Base-by-base conservation (phyloP, 1,140 invertebrate genomes). In the Phenacoccus solenopsis region DNA sequence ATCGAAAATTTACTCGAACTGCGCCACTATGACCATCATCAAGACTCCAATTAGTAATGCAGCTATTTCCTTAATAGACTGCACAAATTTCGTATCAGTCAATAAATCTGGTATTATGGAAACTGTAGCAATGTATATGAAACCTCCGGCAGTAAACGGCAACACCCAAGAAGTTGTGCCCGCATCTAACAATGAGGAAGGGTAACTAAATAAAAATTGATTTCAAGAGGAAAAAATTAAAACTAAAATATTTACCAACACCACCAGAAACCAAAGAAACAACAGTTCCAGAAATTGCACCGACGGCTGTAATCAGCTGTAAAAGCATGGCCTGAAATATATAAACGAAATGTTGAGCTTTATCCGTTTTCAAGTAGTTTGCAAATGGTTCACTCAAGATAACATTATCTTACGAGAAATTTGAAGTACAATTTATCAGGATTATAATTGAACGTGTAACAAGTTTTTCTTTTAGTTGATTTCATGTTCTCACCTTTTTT, bases 121-220 rank as follows among this genome's bases (percentile, higher is more conserved):
- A 0, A 98, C 96, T 27, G 94, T 94, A 16, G 95, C 95, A 75
- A 98, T 97, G 78, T 98, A 98, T 79, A 98, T 98, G 78, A 98
- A 98, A 21, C 96, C 96, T 70, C 95, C 96, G 71, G 96, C 96
- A 38, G 96, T 98, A 76, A 98, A 97, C 30, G 96, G 94, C 64
- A 98, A 81, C 72, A 97, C 91, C 84, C 92, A 91, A 13, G 85
- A 83, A 32, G 90, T 89, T 3, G 91, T 88, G 72, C 90, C 79
- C 71, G 88, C 86, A 77, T 88, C 88, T 81, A 16, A 67, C n/a
- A 5, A 61, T 61, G 28, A 67, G 24, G 25, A 24, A 10, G 22
- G 21, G 9, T 7, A 21, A 61, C 9, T 20, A 20, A 61, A 61
- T 9, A 61, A 20, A 10, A 28, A 28, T 61, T n/a, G 21, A 61